Percentiles rank a stretch among this genome's conserved stretches.
These are phyloP conservation scores for Drosophila histrio DNA, from an alignment of 2,888 invertebrate species.

Conservation along the genomic window DNA sequence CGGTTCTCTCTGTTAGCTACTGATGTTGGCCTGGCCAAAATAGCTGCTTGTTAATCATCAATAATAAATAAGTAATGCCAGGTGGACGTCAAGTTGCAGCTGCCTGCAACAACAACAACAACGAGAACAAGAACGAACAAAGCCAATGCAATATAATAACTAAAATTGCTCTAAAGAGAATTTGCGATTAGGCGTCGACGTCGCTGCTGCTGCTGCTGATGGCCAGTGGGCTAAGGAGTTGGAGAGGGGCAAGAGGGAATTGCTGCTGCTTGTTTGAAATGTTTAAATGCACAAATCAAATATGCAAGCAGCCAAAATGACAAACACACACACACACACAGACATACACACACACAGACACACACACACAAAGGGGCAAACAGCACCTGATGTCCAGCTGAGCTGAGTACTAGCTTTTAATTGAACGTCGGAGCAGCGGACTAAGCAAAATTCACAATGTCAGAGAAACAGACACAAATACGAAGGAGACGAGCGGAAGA, in stretches of 20 bases:
- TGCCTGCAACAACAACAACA: conserved; percentile 31
- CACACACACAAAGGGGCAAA: conserved; percentile 7
- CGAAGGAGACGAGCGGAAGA: not conserved
- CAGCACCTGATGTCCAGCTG: conserved; percentile 65
- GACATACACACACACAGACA: not conserved
- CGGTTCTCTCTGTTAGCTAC: conserved; percentile 20
- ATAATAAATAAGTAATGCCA: conserved; percentile 74
- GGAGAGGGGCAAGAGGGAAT: not conserved
- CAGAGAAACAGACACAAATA: not conserved
- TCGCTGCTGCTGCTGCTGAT: conserved; percentile 23
- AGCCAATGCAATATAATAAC: conserved; percentile 76
- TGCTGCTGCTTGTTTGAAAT: conserved; percentile 61
- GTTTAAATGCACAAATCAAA: conserved; percentile 79
- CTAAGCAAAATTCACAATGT: conserved; percentile 41
- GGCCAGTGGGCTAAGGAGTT: not conserved
- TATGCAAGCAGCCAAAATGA: conserved; percentile 71
- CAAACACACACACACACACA: conserved; percentile 29
- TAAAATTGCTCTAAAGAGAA: conserved; percentile 77
- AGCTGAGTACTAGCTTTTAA: conserved; percentile 60
- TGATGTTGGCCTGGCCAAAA: conserved; percentile 45
- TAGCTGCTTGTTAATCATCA: conserved; percentile 74
- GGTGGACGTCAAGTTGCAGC: conserved; percentile 56
- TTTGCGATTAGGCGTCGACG: conserved; percentile 64
- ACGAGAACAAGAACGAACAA: conserved; percentile 49
- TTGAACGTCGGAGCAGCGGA: conserved; percentile 57